These are phyloP conservation scores for Ectemnius continuus DNA, from an alignment of 2,888 invertebrate species.

Conservation along the genomic window DNA sequence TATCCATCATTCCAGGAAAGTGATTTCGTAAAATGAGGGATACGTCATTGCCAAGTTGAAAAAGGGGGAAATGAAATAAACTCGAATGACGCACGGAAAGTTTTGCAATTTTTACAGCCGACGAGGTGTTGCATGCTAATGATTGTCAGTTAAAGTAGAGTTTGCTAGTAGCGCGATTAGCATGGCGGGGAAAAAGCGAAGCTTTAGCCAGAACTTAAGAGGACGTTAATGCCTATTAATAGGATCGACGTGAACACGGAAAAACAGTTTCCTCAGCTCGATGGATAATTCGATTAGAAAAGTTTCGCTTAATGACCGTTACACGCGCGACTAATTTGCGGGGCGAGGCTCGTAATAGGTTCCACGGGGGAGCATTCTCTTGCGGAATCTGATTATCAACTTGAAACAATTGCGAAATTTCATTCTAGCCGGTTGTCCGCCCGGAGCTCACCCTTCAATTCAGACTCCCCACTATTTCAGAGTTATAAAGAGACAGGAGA, in stretches of 20 bases:
- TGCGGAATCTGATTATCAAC: constrained; percentile 29
- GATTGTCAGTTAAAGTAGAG: too few species aligned
- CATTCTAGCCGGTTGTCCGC: constrained; percentile 13
- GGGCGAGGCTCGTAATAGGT: constrained; percentile 28
- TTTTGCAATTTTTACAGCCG: too few species aligned
- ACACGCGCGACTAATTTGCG: constrained; percentile 39
- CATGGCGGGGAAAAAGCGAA: too few species aligned
- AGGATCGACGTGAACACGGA: not conserved
- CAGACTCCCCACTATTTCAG: too few species aligned
- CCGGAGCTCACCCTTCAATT: constrained; percentile 14
- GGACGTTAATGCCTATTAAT: not conserved
- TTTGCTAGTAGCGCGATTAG: too few species aligned
- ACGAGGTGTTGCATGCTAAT: too few species aligned
- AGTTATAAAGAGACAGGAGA: too few species aligned
- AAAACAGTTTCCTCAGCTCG: not conserved
- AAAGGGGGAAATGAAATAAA: not conserved
- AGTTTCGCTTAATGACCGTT: constrained; percentile 27
- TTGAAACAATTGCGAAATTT: constrained; percentile 19
- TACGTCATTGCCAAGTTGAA: not conserved
- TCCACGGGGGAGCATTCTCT: constrained; percentile 35
- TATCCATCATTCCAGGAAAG: constrained; percentile 29
- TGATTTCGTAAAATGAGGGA: constrained; percentile 5
- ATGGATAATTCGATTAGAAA: constrained; percentile 1
- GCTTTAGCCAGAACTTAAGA: not conserved
- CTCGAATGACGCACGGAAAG: too few species aligned